phyloP scores from a whole-genome alignment of 2,113 vertebrate genomes.

The Archilochus colubris region DNA sequence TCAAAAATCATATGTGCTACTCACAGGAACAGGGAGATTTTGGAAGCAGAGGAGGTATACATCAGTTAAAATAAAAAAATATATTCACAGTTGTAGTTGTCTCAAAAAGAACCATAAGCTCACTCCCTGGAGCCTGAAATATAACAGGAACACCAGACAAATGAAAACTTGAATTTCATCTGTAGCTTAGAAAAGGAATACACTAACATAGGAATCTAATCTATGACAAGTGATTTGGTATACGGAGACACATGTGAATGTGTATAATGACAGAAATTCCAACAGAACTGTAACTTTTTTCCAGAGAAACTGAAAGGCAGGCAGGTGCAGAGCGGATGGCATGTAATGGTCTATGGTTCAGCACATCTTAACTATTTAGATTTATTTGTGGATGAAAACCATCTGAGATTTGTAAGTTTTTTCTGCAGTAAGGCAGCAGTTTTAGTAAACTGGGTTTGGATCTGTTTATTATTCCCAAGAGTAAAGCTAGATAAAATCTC shows the following conservation, averaged over 20 bases:
- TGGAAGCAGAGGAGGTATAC: neutral
- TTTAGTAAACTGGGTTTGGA: neutral
- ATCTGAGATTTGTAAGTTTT: neutral
- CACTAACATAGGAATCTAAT: neutral
- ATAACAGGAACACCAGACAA: neutral
- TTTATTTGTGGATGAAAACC: neutral
- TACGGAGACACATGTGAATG: neutral
- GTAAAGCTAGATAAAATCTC: neutral
- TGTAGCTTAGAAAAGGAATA: neutral
- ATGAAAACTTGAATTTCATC: neutral
- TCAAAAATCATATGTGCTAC: neutral
- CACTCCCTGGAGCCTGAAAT: neutral
- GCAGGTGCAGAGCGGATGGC: neutral
- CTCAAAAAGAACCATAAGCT: neutral
- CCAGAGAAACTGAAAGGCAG: neutral
- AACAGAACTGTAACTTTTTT: neutral
- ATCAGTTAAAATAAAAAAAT: neutral
- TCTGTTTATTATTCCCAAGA: neutral
- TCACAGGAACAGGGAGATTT: neutral
- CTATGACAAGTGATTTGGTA: neutral
- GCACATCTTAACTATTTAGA: neutral
- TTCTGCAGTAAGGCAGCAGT: neutral
- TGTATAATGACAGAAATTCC: neutral
- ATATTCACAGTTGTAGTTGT: neutral
- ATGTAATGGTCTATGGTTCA: neutral